These are phyloP conservation scores for Caenorhabditis inopinata DNA, from an alignment of 1,140 invertebrate species.

Conservation along the genomic window DNA sequence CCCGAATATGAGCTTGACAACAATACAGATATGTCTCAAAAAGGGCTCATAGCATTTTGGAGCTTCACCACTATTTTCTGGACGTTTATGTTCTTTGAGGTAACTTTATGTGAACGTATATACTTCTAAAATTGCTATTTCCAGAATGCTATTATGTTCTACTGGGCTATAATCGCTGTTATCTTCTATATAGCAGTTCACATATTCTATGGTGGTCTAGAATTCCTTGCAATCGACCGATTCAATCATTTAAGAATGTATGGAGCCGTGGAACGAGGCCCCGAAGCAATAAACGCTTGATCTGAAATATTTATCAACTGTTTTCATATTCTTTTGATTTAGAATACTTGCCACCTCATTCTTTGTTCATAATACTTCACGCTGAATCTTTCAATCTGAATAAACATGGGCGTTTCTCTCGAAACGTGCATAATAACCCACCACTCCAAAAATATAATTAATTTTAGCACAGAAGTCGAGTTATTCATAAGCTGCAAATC, in stretches of 20 bases:
- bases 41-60: slow-evolving; percentile 22
- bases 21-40: background rate
- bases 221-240: slow-evolving; percentile 46
- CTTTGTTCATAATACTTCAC: background rate
- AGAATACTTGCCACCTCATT: slow-evolving; percentile 3
- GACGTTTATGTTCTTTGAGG: slow-evolving; percentile 39
- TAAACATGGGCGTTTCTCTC: too few relatives aligned
- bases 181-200: slow-evolving; percentile 52
- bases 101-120: background rate
- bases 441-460: too few relatives aligned
- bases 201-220: slow-evolving; percentile 55
- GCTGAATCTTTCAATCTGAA: too few relatives aligned
- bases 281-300: background rate
- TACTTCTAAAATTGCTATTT: background rate
- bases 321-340: background rate
- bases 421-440: too few relatives aligned
- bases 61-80: slow-evolving; percentile 38
- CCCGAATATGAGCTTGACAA: slow-evolving; percentile 10
- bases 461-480: too few relatives aligned
- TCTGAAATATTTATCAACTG: background rate
- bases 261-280: background rate
- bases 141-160: slow-evolving; percentile 30
- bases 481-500: too few relatives aligned
- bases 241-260: slow-evolving; percentile 24
- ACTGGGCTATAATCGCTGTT: slow-evolving; percentile 44